These are phyloP conservation scores for Branchipolynoe longqiensis DNA, from an alignment of 2,888 invertebrate genomes.

Conservation along the genomic window DNA sequence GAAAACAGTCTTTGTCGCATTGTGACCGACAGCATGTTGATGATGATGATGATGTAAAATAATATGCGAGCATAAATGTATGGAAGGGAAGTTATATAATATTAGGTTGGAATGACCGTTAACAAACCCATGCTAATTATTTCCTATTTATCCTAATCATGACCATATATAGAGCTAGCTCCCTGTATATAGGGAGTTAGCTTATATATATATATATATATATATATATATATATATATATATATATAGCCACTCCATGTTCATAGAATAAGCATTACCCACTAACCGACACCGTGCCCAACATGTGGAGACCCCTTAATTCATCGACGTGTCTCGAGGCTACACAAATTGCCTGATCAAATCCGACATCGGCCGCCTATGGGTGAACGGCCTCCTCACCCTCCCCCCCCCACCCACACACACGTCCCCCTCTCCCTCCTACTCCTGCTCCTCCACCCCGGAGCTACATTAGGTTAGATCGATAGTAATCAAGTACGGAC, in stretches of 20 bases:
- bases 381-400: conserved; percentile 4
- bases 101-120: too few relatives aligned
- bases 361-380: conserved; percentile 24
- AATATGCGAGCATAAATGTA: too few relatives aligned
- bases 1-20: too few relatives aligned
- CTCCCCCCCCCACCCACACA: neutral
- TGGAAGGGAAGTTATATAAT: too few relatives aligned
- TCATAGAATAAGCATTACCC: neutral
- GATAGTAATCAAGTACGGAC: conserved; percentile 31
- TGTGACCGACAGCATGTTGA: too few relatives aligned
- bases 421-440: too few relatives aligned
- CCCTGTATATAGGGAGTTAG: too few relatives aligned
- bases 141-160: too few relatives aligned
- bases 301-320: neutral
- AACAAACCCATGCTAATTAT: too few relatives aligned
- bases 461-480: conserved; percentile 48
- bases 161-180: too few relatives aligned
- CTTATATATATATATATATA: neutral
- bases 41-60: too few relatives aligned
- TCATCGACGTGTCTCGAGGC: neutral
- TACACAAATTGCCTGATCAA: conserved; percentile 40
- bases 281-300: neutral
- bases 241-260: neutral
- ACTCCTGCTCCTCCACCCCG: too few relatives aligned
- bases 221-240: neutral